Conservation (phyloP, 2,888 invertebrate species). For the Scaptomyza tumidula region DNA sequence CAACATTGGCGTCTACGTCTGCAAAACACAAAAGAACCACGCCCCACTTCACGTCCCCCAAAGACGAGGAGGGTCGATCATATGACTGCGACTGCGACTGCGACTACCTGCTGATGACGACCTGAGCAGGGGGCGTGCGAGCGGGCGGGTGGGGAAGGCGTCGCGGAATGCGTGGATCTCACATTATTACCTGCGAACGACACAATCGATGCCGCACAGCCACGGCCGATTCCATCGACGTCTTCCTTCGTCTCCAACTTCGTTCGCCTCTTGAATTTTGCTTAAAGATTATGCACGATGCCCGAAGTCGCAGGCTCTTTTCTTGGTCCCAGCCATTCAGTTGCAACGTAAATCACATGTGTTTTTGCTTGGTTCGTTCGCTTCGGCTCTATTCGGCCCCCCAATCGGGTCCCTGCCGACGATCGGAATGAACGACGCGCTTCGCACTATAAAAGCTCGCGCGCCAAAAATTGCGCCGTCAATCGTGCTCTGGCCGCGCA, state of each 20-base stretch:
- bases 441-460: constrained; percentile 81
- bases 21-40: constrained; percentile 75
- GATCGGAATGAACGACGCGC: constrained; percentile 41
- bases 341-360: constrained; percentile 65
- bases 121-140: constrained; percentile 1
- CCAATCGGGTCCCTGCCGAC: constrained; percentile 52
- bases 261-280: constrained; percentile 59
- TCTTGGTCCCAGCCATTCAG: constrained; percentile 24
- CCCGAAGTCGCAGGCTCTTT: constrained; percentile 38
- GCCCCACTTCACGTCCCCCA: constrained; percentile 52
- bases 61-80: constrained; percentile 59
- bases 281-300: constrained; percentile 64
- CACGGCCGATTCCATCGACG: constrained; percentile 33
- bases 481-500: constrained; percentile 56
- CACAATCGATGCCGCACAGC: constrained; percentile 74
- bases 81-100: constrained; percentile 66
- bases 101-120: constrained; percentile 73
- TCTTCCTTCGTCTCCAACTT: constrained; percentile 25
- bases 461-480: constrained; percentile 75
- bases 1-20: constrained; percentile 80
- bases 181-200: constrained; percentile 80
- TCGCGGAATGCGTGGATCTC: constrained; percentile 78
- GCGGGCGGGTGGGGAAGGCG: constrained; percentile 34
- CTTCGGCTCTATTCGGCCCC: constrained; percentile 47
- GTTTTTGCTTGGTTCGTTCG: constrained; percentile 39